These are phyloP conservation scores for Drosophila kohkoa DNA, from an alignment of 1,140 invertebrate genomes.

Conservation along the genomic window DNA sequence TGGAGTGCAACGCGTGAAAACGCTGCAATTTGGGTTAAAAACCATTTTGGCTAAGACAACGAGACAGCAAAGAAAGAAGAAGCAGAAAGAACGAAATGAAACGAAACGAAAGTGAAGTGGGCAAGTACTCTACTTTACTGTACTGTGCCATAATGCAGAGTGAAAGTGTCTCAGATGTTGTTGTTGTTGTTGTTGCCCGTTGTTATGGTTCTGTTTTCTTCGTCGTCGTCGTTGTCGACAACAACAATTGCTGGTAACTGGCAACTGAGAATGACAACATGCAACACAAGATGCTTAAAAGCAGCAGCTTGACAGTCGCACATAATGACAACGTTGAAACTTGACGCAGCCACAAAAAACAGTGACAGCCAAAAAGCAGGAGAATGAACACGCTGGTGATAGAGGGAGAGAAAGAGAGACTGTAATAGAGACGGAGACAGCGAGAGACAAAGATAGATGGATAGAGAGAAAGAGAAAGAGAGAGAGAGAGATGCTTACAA, in stretches of 20 bases:
- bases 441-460: background rate
- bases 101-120: constrained; percentile 14
- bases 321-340: constrained; percentile 21
- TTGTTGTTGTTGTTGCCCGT: no score
- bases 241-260: constrained; percentile 48
- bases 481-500: no score
- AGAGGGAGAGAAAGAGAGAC: background rate
- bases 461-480: background rate
- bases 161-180: constrained; percentile 70
- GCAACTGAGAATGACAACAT: constrained; percentile 52
- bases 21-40: constrained; percentile 74
- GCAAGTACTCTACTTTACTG: no score
- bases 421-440: background rate
- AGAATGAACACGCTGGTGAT: background rate
- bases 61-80: background rate
- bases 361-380: background rate
- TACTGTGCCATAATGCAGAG: constrained; percentile 42
- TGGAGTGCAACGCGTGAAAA: constrained; percentile 59
- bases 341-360: constrained; percentile 2
- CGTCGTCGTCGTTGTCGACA: constrained; percentile 27
- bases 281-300: constrained; percentile 43
- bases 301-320: background rate
- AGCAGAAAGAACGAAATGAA: background rate
- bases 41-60: constrained; percentile 66
- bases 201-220: no score